Evolutionary conservation across 2,113 vertebrate species (phyloP).

Genomic region (Hassar affinis): DNA sequence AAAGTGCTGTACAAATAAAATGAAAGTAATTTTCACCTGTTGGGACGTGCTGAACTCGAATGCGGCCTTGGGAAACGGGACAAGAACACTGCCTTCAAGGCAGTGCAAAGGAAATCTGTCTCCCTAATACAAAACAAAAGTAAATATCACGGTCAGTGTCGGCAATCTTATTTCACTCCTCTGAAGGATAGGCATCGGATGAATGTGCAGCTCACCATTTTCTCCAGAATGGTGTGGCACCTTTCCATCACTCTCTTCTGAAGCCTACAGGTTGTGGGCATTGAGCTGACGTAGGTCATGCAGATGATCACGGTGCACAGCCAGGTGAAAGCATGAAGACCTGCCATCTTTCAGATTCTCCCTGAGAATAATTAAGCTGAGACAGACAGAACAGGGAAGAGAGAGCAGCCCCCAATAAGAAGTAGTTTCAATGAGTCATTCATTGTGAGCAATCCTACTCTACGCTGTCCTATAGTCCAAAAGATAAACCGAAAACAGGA

Average conservation of each 20-base stretch:
- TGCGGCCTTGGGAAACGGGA: conserved; percentile 39
- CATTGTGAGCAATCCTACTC: conserved; percentile 20
- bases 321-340: conserved; percentile 23
- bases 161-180: neutral
- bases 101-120: conserved; percentile 46
- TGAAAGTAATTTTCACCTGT: conserved; percentile 20
- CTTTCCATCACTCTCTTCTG: conserved; percentile 23
- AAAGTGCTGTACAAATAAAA: neutral
- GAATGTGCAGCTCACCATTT: conserved; percentile 24
- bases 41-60: conserved; percentile 26
- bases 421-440: conserved; percentile 30
- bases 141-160: neutral
- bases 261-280: conserved; percentile 37
- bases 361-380: neutral
- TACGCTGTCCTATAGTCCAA: neutral
- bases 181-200: neutral
- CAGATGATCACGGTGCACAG: conserved; percentile 25
- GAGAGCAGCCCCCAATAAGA: neutral
- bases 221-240: conserved; percentile 15
- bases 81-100: conserved; percentile 10
- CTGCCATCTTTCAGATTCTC: conserved; percentile 30
- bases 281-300: conserved; percentile 6
- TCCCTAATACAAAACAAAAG: conserved; percentile 30
- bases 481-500: neutral
- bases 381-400: neutral